Conservation (phyloP, 2,797 vertebrate species). For the Podarcis siculus region DNA sequence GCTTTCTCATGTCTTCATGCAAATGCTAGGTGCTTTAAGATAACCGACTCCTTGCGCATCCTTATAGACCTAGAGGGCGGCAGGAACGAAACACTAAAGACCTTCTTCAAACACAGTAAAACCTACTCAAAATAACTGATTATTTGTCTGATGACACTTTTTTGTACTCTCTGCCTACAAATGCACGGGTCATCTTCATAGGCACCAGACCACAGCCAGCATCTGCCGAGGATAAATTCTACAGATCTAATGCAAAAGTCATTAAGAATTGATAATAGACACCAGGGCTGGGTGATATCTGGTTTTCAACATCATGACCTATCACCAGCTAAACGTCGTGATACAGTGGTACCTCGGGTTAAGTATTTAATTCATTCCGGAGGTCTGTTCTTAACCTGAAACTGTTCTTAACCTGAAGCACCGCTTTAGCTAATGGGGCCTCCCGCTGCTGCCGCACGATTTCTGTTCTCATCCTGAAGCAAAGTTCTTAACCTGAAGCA, state of each 20-base stretch:
- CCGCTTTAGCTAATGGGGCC: no score
- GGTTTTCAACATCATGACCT: no score
- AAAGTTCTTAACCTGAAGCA: no score
- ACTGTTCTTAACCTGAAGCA: no score
- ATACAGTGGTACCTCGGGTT: no score
- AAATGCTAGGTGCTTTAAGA: background rate
- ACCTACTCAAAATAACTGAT: constrained; percentile 20
- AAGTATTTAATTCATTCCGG: no score
- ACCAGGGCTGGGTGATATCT: no score
- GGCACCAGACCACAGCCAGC: background rate
- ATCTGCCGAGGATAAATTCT: background rate
- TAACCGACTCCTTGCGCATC: constrained; percentile 40
- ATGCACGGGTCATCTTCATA: background rate
- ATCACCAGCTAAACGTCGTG: no score
- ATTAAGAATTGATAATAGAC: background rate
- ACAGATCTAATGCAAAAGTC: background rate
- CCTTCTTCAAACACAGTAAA: constrained; percentile 25
- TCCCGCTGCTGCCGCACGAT: no score
- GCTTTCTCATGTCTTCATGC: constrained; percentile 56
- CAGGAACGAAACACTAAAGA: constrained; percentile 17
- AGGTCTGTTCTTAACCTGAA: no score
- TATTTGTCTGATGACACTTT: constrained; percentile 10
- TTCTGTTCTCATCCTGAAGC: no score
- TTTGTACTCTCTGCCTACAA: background rate
- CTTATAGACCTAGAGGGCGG: constrained; percentile 32